Conservation (phyloP, 2,113 vertebrate species). For the Callocephalon fimbriatum region DNA sequence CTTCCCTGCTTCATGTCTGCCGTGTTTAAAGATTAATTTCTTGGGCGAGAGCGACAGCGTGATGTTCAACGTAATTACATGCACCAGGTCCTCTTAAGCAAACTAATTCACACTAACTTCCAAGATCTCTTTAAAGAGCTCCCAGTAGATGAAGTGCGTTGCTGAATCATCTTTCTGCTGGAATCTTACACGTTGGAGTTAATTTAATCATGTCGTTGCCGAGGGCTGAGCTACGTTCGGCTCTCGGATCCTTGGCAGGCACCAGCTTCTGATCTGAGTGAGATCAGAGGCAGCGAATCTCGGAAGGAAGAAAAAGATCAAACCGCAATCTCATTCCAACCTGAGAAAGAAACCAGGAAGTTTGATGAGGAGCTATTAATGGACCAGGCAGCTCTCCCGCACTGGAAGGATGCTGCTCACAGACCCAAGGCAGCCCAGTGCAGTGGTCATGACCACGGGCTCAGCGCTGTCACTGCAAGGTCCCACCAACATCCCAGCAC, state of each 20-base stretch:
- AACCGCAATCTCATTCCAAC: neutral
- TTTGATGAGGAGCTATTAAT: neutral
- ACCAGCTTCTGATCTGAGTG: neutral
- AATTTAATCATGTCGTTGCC: neutral
- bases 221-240: neutral
- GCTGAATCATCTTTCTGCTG: neutral
- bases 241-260: neutral
- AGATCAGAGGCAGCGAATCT: neutral
- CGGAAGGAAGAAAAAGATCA: neutral
- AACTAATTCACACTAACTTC: neutral
- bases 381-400: neutral
- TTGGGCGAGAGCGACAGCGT: accelerated
- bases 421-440: neutral
- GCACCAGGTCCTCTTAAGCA: neutral
- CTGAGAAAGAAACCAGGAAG: neutral
- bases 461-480: neutral
- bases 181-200: neutral
- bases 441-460: neutral
- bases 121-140: neutral
- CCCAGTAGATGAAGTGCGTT: neutral
- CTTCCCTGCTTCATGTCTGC: accelerated
- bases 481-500: neutral
- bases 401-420: neutral
- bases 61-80: neutral
- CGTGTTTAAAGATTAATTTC: neutral